These are phyloP conservation scores for Clitarchus hookeri DNA, from an alignment of 2,888 invertebrate species.

Conservation along the genomic window DNA sequence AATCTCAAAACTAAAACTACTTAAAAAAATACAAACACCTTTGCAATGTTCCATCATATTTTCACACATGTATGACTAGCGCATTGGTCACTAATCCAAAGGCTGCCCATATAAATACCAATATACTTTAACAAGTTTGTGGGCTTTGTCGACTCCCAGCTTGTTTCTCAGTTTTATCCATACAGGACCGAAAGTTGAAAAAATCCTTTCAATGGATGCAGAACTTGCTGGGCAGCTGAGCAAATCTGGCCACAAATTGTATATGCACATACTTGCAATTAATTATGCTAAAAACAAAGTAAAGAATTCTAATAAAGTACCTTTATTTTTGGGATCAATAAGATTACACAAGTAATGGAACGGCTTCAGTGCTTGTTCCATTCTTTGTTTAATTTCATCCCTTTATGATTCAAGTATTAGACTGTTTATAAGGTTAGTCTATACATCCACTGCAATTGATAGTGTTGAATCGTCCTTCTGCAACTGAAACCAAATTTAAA, in stretches of 20 bases:
- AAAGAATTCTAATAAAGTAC: background rate
- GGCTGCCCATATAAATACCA: background rate
- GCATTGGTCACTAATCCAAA: background rate
- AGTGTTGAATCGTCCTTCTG: background rate
- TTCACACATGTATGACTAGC: no score
- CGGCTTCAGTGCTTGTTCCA: background rate
- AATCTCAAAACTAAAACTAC: no score
- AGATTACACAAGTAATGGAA: background rate
- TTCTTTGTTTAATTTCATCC: background rate
- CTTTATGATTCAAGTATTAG: background rate
- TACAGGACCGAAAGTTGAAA: background rate
- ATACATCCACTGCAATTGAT: background rate
- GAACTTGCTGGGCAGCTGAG: background rate
- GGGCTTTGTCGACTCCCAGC: no score
- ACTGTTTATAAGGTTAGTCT: background rate
- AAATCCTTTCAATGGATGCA: background rate
- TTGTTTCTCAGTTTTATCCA: background rate
- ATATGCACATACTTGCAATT: background rate
- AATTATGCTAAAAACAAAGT: background rate
- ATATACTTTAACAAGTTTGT: background rate
- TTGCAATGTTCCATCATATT: no score
- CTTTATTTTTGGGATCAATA: background rate
- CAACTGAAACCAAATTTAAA: conserved; percentile 7
- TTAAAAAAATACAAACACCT: no score
- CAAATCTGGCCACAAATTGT: background rate